These are phyloP conservation scores for Camponotus fellah DNA, from an alignment of 2,888 invertebrate species.

Conservation along the genomic window DNA sequence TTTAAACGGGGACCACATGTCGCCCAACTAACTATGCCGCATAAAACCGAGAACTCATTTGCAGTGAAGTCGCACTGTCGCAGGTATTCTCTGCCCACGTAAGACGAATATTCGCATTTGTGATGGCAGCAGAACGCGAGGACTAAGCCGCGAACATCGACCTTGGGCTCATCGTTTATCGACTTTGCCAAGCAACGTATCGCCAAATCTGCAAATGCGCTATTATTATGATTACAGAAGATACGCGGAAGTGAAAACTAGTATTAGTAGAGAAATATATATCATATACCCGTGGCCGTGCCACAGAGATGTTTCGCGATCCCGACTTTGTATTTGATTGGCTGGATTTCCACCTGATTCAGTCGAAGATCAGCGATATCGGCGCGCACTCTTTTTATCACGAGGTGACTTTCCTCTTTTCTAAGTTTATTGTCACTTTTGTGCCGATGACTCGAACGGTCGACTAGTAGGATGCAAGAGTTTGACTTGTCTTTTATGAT, in stretches of 20 bases:
- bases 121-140: conserved; percentile 97
- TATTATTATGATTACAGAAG: background rate
- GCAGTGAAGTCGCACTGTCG: conserved; percentile 87
- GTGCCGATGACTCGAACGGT: conserved; percentile 93
- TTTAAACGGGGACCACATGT: conserved; percentile 92
- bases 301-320: conserved; percentile 97
- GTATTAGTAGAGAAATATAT: background rate
- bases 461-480: conserved; percentile 91
- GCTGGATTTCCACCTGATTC: conserved; percentile 86
- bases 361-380: conserved; percentile 94
- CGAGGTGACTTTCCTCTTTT: conserved; percentile 83
- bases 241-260: background rate
- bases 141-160: conserved; percentile 88
- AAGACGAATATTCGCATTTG: conserved; percentile 91
- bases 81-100: conserved; percentile 90
- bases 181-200: conserved; percentile 89
- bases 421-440: conserved; percentile 91
- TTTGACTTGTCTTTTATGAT: conserved; percentile 87
- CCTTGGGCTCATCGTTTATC: conserved; percentile 79
- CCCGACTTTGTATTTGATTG: conserved; percentile 87
- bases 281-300: conserved; percentile 91
- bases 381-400: conserved; percentile 90
- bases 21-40: conserved; percentile 96
- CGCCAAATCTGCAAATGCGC: conserved; percentile 89
- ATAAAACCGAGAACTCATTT: conserved; percentile 91